Evolutionary conservation across 2,888 invertebrate species (phyloP), one percentile per base, ranked within the genome.

Genomic region (Norana najaformis): DNA sequence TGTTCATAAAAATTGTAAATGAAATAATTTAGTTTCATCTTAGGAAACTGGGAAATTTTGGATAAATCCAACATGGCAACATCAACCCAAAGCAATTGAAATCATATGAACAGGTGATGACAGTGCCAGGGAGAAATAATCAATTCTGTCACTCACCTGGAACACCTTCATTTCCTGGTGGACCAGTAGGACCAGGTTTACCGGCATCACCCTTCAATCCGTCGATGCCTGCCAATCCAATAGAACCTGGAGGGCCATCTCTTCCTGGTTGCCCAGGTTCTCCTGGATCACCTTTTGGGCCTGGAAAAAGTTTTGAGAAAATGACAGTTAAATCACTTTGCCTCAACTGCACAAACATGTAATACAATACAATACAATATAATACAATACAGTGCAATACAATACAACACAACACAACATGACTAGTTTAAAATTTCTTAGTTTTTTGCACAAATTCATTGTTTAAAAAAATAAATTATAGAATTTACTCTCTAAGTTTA

Each of bases 201-300:
- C 93, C 93, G 53, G 91, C 90, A 38, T 89, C 53, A 47, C 92
- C 92, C 92, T 96, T 95, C 1, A 95, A 95, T 36, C 97, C 97
- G 20, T 96, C 96, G 36, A 95, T 94, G n/a, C 90, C 91, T 23
- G 89, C 88, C 34, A 90, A 53, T 38, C 93, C 93, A 39, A 90
- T 89, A 36, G 92, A 92, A 90, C 95, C 95, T 53, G 94, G 93
- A 41, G 92, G 91, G 82, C 94, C 95, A 36, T 92, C 92, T 38
- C 92, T 91, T 92, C 95, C 92, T 88, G 91, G 89, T 53, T 88
- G 41, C 20, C 92, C 93, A 47, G 92, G 91, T 36, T 90, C 88
- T 34, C 90, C 90, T 83, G 83, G 16, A 95, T 83, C 95, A 90
- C 96, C 96, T 6, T 89, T 83, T 37, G 23, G 90, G n/a, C 92